Evolutionary conservation across 2,797 vertebrate species (phyloP), one percentile per base, ranked within the genome.

Genomic region (Manis crassicaudata): DNA sequence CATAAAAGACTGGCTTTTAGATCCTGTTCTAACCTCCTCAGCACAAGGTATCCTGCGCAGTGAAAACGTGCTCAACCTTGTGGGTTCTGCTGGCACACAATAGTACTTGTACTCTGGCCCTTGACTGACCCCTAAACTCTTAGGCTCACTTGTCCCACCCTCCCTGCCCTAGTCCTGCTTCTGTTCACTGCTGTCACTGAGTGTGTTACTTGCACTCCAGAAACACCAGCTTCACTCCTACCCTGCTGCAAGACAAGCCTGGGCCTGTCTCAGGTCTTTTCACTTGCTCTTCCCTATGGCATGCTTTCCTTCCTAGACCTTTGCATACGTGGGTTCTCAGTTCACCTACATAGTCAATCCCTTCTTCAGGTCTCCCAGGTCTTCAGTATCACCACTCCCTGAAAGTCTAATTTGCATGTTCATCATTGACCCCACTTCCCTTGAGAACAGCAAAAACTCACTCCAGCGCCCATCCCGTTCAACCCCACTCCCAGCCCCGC

Each of bases 341-440:
- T 86, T 95, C 89, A 85, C 67, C 72, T 37, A 43, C 54, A 92
- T 2, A 76, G n/a, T 81, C 77, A 87, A 27, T 75, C n/a, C 40
- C 40, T 81, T 73, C 43, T 89, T 35, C 67, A 20, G 21, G 76
- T 65, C n/a, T 75, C 58, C 68, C n/a, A 67, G 20, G 40, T 67
- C 63, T 88, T 88, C 50, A 67, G 35, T 84, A 88, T n/a, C 50
- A 60, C 37, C 56, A 73, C 37, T 93, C 75, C 35, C 52, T 82
- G 52, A 86, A 93, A 81, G 75, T 82, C 17, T 32, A 89, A 68
- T 77, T 68, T 87, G 56, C 20, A 37, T 68, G 68, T 81, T 80
- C 67, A 75, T 52, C 70, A 23, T 94, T 63, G 63, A 50, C 72
- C 63, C 62, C n/a, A 72, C 32, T 46, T 85, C n/a, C 65, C 43